Evolutionary conservation across 1,140 invertebrate genomes (phyloP).

Genomic region (Scaptomyza montana): DNA sequence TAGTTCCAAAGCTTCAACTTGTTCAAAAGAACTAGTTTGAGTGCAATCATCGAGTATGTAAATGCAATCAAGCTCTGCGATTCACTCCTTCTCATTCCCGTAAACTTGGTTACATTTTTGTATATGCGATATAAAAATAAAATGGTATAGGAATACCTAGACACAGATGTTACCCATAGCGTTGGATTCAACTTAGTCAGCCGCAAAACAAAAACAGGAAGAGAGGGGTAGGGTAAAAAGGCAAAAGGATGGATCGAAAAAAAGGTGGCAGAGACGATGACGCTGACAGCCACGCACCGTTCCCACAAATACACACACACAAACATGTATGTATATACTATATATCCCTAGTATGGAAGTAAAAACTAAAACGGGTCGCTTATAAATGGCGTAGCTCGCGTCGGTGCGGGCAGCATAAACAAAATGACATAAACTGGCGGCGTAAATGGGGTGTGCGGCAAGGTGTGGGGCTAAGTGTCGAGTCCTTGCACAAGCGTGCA

Average conservation of each 20-base stretch:
- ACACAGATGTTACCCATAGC: constrained; percentile 47
- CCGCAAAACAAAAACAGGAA: constrained; percentile 33
- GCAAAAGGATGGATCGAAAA: background rate
- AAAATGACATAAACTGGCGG: constrained; percentile 68
- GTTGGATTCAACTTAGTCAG: constrained; percentile 47
- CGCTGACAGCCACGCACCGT: constrained; percentile 10
- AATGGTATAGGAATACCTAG: constrained; percentile 24
- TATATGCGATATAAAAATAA: constrained; percentile 30
- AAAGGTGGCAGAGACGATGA: constrained; percentile 11
- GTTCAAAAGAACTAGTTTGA: background rate
- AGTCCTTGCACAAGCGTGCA: constrained; percentile 72
- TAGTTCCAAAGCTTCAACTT: background rate
- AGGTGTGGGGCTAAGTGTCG: constrained; percentile 22
- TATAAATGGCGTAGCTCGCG: constrained; percentile 58
- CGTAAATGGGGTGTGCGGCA: constrained; percentile 5
- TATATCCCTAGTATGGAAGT: background rate
- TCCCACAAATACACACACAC: background rate
- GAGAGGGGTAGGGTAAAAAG: background rate
- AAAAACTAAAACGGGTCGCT: constrained; percentile 41
- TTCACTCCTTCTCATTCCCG: background rate
- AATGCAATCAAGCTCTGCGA: background rate
- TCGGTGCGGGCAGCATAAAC: constrained; percentile 64
- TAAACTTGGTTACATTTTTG: constrained; percentile 3
- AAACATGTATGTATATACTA: background rate
- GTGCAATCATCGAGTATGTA: too few species aligned